These are phyloP conservation scores for Caenorhabditis imperialis DNA, from an alignment of 2,888 invertebrate species.

Conservation along the genomic window DNA sequence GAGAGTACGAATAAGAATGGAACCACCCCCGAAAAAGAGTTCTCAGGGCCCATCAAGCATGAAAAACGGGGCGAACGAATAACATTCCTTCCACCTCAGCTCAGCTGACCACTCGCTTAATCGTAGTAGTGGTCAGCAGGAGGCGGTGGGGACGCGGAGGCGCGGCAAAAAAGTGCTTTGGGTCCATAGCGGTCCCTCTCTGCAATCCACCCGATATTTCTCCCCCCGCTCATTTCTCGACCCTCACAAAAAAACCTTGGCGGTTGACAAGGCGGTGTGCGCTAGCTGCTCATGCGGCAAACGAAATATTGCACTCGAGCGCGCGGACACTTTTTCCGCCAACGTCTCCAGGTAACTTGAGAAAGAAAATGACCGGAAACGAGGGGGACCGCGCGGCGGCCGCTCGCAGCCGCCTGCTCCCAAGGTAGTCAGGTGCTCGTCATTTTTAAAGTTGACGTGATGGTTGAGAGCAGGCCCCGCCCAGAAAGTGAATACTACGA, in stretches of 20 bases:
- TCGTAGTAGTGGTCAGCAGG: slow-evolving; percentile 44
- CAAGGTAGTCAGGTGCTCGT: neutral
- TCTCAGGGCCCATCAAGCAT: slow-evolving; percentile 24
- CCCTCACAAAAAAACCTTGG: slow-evolving; percentile 32
- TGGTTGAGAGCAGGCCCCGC: slow-evolving; percentile 3
- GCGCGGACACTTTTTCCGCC: slow-evolving; percentile 40
- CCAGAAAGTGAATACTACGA: neutral
- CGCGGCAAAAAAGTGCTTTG: slow-evolving; percentile 45
- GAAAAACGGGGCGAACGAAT: slow-evolving; percentile 30
- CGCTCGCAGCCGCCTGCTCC: slow-evolving; percentile 39
- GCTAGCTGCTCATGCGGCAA: slow-evolving; percentile 14
- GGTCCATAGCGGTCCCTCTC: slow-evolving; percentile 34
- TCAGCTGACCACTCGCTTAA: slow-evolving; percentile 50
- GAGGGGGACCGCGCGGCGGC: slow-evolving; percentile 37
- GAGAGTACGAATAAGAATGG: slow-evolving; percentile 25
- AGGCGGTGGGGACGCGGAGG: slow-evolving; percentile 37
- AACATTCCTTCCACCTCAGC: slow-evolving; percentile 51
- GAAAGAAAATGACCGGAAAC: slow-evolving; percentile 49
- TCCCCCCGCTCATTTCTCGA: neutral
- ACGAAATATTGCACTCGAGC: slow-evolving; percentile 31
- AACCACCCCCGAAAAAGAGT: slow-evolving; percentile 7
- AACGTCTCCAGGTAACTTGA: slow-evolving; percentile 52
- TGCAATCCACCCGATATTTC: slow-evolving; percentile 27
- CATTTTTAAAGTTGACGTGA: slow-evolving; percentile 23
- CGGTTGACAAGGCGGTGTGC: slow-evolving; percentile 15